Percentiles rank a stretch among this genome's conserved stretches.
These are phyloP conservation scores for Eurypyga helias DNA, from an alignment of 2,113 vertebrate species.

Conservation along the genomic window DNA sequence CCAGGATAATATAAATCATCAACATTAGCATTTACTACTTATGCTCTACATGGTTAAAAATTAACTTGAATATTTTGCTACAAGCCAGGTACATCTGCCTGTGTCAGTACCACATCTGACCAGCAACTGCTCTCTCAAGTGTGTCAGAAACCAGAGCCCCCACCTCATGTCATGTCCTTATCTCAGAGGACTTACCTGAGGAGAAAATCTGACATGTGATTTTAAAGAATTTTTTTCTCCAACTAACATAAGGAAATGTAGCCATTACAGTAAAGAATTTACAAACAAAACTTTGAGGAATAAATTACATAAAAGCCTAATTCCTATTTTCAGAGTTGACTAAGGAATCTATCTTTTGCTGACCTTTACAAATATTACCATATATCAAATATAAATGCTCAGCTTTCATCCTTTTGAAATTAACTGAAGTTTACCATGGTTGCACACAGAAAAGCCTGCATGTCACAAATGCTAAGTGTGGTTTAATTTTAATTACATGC, in stretches of 20 bases:
- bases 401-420: background rate
- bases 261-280: background rate
- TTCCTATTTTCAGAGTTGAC: background rate
- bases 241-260: background rate
- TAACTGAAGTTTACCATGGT: background rate
- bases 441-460: background rate
- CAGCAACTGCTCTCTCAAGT: background rate
- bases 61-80: background rate
- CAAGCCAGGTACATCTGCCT: background rate
- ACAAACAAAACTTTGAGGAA: background rate
- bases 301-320: background rate
- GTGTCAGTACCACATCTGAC: background rate
- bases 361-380: background rate
- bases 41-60: background rate
- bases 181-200: background rate
- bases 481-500: constrained; percentile 19
- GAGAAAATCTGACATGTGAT: background rate
- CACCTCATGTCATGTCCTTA: accelerated
- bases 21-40: background rate
- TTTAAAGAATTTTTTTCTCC: background rate
- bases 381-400: background rate
- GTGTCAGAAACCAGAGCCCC: background rate
- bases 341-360: background rate
- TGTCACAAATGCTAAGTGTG: background rate
- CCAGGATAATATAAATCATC: background rate